phyloP scores from a whole-genome alignment of 2,797 vertebrate genomes.

The Bradypodion pumilum region DNA sequence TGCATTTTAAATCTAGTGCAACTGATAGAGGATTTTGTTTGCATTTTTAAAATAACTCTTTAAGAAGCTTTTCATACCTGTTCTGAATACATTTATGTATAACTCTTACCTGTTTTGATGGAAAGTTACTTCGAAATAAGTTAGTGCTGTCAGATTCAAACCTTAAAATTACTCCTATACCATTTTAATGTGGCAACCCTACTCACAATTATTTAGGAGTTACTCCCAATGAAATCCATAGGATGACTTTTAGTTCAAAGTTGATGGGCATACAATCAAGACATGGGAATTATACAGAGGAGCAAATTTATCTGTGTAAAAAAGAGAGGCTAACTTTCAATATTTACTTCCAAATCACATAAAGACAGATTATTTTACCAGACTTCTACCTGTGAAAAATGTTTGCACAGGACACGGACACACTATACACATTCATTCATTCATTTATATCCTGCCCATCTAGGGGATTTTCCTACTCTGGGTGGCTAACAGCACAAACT shows the following conservation, averaged over 20 bases:
- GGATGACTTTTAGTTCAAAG: neutral
- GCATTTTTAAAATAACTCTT: constrained; percentile 21
- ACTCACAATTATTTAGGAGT: neutral
- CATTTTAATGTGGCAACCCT: neutral
- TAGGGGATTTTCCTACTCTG: too few species aligned
- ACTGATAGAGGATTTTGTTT: constrained; percentile 44
- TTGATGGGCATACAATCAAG: neutral
- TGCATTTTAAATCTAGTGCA: constrained; percentile 56
- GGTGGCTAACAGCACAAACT: too few species aligned
- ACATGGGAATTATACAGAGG: neutral
- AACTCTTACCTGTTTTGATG: constrained; percentile 7
- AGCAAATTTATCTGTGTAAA: neutral
- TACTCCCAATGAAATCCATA: neutral
- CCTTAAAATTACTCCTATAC: neutral
- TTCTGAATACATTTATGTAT: constrained; percentile 1
- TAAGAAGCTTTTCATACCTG: constrained; percentile 10
- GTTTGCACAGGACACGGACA: too few species aligned
- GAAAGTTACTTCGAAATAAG: constrained; percentile 11
- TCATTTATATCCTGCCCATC: too few species aligned
- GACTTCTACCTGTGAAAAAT: neutral
- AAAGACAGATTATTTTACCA: neutral
- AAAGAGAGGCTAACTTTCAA: neutral
- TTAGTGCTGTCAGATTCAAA: constrained; percentile 1
- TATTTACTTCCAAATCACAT: neutral
- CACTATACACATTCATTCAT: neutral